Conservation (phyloP, 2,797 vertebrate species). For the Phoeniculus purpureus region DNA sequence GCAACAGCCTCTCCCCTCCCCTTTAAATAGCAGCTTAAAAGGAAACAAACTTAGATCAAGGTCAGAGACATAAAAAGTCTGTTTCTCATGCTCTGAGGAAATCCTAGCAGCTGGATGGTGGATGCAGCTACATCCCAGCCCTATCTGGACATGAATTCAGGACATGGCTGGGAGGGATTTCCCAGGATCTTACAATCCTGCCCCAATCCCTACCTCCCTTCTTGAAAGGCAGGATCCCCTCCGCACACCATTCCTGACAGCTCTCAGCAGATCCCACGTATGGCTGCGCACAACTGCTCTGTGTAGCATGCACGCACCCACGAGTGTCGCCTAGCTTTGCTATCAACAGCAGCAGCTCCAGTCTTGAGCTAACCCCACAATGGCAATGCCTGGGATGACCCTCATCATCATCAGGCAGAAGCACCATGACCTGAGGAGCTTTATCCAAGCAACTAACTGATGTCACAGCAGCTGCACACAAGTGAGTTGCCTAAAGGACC, state of each 20-base stretch:
- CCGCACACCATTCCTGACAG: fast-evolving
- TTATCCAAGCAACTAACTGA: background rate
- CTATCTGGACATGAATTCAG: background rate
- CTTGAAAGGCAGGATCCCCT: background rate
- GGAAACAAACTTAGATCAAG: conserved; percentile 69
- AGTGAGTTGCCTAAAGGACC: no score
- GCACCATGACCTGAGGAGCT: background rate
- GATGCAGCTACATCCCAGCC: conserved; percentile 17
- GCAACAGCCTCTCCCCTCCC: background rate
- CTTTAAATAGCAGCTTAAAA: conserved; percentile 63
- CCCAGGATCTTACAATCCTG: background rate
- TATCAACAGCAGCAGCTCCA: background rate
- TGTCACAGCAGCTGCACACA: background rate
- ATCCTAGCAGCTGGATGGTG: conserved; percentile 27
- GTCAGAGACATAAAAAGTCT: conserved; percentile 58
- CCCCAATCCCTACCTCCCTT: background rate
- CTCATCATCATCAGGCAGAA: background rate
- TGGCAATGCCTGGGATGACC: background rate
- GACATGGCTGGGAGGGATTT: conserved; percentile 26
- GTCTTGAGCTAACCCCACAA: background rate
- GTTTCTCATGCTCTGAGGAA: conserved; percentile 70
- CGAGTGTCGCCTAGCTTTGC: fast-evolving
- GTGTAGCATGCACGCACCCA: fast-evolving
- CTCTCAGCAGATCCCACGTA: background rate
- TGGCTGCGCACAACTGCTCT: background rate